A percentile compares a stretch with the other conserved stretches of the same genome.
Conservation (phyloP, 2,113 vertebrate species). For the Callospermophilus lateralis region DNA sequence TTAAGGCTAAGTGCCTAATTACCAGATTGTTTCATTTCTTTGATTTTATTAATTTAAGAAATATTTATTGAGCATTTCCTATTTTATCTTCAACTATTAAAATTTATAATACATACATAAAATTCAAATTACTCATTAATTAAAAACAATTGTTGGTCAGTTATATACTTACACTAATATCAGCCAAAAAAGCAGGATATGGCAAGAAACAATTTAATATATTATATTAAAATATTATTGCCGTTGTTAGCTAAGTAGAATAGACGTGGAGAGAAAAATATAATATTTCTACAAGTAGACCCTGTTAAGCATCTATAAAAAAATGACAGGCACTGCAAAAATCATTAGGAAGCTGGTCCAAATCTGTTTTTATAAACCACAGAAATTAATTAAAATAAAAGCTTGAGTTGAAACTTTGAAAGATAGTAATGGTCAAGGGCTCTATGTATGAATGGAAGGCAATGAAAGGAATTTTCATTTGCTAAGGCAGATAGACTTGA, state of each 20-base stretch:
- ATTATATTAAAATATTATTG: conserved; percentile 21
- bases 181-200: background rate
- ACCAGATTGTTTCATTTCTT: conserved; percentile 12
- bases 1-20: background rate
- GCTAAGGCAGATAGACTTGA: background rate
- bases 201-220: background rate
- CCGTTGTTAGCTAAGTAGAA: background rate
- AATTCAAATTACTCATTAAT: conserved; percentile 9
- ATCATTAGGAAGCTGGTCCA: background rate
- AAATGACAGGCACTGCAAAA: background rate
- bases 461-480: background rate
- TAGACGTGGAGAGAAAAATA: background rate
- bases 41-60: conserved; percentile 50
- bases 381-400: conserved; percentile 35
- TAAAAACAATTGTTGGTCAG: background rate
- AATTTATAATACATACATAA: background rate
- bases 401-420: background rate
- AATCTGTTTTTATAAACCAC: background rate
- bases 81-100: conserved; percentile 26
- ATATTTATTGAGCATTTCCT: conserved; percentile 13
- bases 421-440: background rate
- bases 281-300: background rate
- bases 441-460: background rate
- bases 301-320: background rate
- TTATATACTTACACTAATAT: background rate